phyloP scores from a whole-genome alignment of 2,797 vertebrate genomes.

The Sebastes elongatus region DNA sequence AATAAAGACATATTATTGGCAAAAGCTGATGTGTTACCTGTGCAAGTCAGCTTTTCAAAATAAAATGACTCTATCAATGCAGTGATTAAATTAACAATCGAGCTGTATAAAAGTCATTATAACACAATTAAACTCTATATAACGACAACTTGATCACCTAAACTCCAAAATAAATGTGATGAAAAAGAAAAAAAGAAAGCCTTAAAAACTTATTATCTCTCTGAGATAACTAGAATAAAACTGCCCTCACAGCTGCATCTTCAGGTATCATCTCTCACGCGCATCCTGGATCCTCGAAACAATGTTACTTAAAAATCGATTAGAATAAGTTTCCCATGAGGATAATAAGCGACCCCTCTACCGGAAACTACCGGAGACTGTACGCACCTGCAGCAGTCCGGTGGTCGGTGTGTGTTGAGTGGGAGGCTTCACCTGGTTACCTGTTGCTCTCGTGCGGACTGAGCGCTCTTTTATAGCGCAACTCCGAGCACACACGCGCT shows the following conservation, averaged over 20 bases:
- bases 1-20: too few relatives aligned
- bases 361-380: too few relatives aligned
- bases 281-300: too few relatives aligned
- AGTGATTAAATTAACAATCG: too few relatives aligned
- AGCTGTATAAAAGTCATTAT: too few relatives aligned
- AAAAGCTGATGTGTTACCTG: too few relatives aligned
- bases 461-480: slow-evolving; percentile 58
- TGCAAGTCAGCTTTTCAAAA: too few relatives aligned
- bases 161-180: background rate
- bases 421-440: slow-evolving; percentile 59
- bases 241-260: too few relatives aligned
- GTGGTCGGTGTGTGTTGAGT: background rate
- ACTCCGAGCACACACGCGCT: background rate
- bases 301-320: too few relatives aligned
- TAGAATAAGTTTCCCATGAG: too few relatives aligned
- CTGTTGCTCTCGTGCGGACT: slow-evolving; percentile 28
- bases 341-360: too few relatives aligned
- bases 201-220: background rate
- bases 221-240: background rate
- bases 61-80: too few relatives aligned
- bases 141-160: background rate
- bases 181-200: background rate
- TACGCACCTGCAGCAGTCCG: slow-evolving; percentile 40
- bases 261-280: background rate
- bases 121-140: background rate